Conservation (phyloP, 2,888 invertebrate genomes). For the Gymnosoma rotundatum region DNA sequence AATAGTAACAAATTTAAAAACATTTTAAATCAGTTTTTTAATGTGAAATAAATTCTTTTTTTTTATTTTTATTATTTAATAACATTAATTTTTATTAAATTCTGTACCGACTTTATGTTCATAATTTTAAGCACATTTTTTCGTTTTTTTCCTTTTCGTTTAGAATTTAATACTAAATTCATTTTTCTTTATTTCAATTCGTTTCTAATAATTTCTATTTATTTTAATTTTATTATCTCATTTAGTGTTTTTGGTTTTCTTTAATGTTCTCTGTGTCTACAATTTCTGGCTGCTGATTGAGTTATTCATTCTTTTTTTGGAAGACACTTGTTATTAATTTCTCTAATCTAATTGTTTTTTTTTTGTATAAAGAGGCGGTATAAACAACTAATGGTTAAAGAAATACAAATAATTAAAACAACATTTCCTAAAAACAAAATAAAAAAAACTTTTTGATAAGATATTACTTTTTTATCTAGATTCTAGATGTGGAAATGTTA, state of each 20-base stretch:
- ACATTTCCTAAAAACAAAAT: conserved; percentile 15
- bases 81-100: background rate
- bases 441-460: conserved; percentile 54
- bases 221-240: conserved; percentile 45
- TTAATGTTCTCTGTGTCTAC: background rate
- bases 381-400: conserved; percentile 33
- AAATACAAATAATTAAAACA: conserved; percentile 33
- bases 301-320: conserved; percentile 6
- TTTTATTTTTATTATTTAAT: background rate
- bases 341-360: conserved; percentile 40
- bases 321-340: conserved; percentile 5
- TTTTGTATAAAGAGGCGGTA: conserved; percentile 15
- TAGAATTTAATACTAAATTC: conserved; percentile 11
- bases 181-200: background rate
- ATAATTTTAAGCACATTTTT: conserved; percentile 6
- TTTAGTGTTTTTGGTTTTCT: background rate
- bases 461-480: conserved; percentile 51
- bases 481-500: conserved; percentile 28
- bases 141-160: background rate
- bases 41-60: background rate
- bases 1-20: conserved; percentile 39
- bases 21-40: conserved; percentile 24
- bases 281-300: conserved; percentile 24
- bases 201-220: conserved; percentile 31
- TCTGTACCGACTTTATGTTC: background rate